Evolutionary conservation across 1,140 invertebrate genomes (phyloP).

Genomic region (Chelonus insularis): DNA sequence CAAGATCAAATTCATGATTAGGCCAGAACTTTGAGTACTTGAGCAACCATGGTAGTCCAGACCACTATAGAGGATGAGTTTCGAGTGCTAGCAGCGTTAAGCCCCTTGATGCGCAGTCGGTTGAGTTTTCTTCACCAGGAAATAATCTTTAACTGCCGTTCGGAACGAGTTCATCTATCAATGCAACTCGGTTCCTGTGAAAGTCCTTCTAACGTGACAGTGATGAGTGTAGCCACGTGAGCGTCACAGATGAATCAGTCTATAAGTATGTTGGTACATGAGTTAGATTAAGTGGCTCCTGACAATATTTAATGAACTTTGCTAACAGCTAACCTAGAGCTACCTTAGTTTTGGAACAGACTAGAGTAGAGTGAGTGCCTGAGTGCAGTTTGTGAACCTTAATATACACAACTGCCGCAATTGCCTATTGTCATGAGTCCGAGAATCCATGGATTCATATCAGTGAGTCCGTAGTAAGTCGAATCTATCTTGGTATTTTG

Average conservation of each 20-base stretch:
- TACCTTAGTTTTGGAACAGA: constrained; percentile 44
- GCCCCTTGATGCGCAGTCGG: constrained; percentile 10
- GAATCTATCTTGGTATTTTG: constrained; percentile 31
- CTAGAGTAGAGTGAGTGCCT: constrained; percentile 23
- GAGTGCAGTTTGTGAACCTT: constrained; percentile 19
- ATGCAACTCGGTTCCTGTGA: constrained; percentile 8
- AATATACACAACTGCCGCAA: constrained; percentile 36
- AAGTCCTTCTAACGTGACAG: constrained; percentile 23
- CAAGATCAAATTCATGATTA: too few relatives aligned
- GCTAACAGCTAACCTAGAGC: constrained; percentile 27
- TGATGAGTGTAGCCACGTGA: constrained; percentile 21
- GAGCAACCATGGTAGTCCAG: neutral
- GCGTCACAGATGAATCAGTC: constrained; percentile 8
- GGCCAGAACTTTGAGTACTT: neutral
- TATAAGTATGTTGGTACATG: constrained; percentile 9
- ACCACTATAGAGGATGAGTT: constrained; percentile 6
- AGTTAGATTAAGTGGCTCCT: neutral
- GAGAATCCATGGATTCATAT: constrained; percentile 38
- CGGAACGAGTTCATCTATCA: constrained; percentile 10
- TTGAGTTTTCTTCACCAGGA: constrained; percentile 8
- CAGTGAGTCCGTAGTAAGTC: neutral
- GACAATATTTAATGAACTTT: constrained; percentile 17
- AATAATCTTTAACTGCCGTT: constrained; percentile 25
- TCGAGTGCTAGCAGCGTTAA: neutral
- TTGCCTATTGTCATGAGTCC: constrained; percentile 35